Base-by-base conservation (phyloP, 2,888 invertebrate genomes). In the Mythimna loreyi region DNA sequence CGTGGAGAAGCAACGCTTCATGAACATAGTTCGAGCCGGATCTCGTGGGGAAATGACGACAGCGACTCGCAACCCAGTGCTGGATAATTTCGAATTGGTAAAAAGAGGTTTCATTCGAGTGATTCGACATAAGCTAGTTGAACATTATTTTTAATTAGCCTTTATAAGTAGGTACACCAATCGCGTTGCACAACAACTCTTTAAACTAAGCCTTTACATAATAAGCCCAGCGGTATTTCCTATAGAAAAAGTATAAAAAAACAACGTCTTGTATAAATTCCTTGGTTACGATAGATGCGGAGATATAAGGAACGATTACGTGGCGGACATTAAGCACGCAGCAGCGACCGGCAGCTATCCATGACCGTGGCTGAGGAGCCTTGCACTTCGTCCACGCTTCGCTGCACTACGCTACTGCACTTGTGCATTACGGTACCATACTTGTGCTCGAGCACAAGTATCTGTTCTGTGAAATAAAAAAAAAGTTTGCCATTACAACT, bases 281-380 rank as follows among this genome's bases (percentile, higher is more conserved):
- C 63, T 75, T 66, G 60, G 56, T 78, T 66, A 79, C 80, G 50
- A 69, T 69, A 68, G 62, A 65, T 74, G 70, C 65, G 59, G 59
- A 72, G 81, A 82, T 82, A 80, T 66, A 72, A 78, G 60, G 66
- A 79, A 69, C 49, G 77, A 83, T 83, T 77, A 77, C 70, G 66
- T 58, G 28, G 75, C 75, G 49, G 58, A 59, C 28, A 71, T 79
- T 75, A 75, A 67, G 57, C 65, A 65, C 49, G 55, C 43, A 40
- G 40, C 40, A 40, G 16, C 75, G 68, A n/a, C n/a, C 43, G 43
- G n/a, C 75, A 75, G 69, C 79, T 75, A 72, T 74, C 79, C 81
- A 57, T 81, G 81, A 73, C 81, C 79, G 81, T 72, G 72, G 68
- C 33, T 16, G 50, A 55, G 69, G 72, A 77, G 83, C 74, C 85